A percentile compares a stretch with the other conserved stretches of the same genome.
Evolutionary conservation across 2,888 invertebrate genomes (phyloP).

Genomic region (Oscheius myriophilus): DNA sequence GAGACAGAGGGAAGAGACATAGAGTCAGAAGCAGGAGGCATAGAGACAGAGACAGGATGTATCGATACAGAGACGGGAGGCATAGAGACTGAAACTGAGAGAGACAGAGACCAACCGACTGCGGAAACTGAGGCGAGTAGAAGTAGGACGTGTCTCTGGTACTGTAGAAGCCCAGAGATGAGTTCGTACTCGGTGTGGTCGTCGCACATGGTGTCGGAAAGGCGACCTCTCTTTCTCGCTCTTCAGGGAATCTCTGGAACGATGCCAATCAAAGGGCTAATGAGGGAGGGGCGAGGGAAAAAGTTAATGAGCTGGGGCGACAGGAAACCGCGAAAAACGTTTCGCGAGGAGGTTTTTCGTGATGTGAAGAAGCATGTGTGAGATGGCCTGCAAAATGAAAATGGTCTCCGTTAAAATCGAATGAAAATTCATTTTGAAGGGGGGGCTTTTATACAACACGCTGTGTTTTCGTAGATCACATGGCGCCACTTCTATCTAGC

Average conservation of each 20-base stretch:
- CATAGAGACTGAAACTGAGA: conserved; percentile 1
- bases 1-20: no score
- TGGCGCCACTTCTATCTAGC: no score
- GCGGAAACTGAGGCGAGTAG: conserved; percentile 15
- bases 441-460: no score
- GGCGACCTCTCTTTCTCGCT: background rate
- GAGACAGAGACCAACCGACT: conserved; percentile 21
- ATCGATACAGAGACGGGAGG: conserved; percentile 16
- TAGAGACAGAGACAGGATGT: conserved; percentile 7
- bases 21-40: no score
- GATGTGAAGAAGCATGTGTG: no score
- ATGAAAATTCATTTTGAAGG: no score
- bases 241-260: conserved; percentile 19
- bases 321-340: conserved; percentile 7
- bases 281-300: conserved; percentile 23
- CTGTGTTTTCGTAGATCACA: no score
- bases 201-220: conserved; percentile 3
- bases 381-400: no score
- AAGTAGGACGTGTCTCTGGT: conserved; percentile 23
- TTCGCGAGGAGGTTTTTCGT: no score
- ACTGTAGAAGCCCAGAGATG: conserved; percentile 4
- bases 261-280: conserved; percentile 30
- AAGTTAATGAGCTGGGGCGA: conserved; percentile 27
- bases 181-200: background rate
- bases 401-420: no score